phyloP scores from a whole-genome alignment of 2,797 vertebrate genomes.

The Anabacerthia variegaticeps region DNA sequence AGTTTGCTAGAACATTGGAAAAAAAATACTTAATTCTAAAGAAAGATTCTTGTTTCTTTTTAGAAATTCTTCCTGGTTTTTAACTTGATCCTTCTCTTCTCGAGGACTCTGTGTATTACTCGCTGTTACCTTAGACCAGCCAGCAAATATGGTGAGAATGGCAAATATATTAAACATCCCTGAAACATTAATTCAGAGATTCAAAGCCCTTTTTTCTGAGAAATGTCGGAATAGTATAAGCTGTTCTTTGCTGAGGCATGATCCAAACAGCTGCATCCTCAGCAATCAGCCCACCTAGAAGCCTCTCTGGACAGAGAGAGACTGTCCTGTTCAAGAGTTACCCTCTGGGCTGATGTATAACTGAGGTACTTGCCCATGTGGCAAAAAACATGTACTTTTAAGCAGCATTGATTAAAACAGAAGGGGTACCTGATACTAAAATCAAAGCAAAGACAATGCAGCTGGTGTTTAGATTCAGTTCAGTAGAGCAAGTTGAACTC shows the following conservation, averaged over 20 bases:
- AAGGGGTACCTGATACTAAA: not conserved
- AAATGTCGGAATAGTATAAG: not conserved
- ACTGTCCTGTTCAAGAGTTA: not conserved
- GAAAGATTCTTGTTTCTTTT: not conserved
- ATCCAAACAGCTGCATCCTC: not conserved
- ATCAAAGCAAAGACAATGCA: not conserved
- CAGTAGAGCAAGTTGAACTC: not conserved
- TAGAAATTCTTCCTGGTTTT: slow-evolving; percentile 42
- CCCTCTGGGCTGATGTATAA: not conserved
- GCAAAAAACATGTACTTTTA: not conserved
- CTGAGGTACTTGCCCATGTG: not conserved
- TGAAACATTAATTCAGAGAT: not conserved
- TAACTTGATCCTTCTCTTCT: slow-evolving; percentile 28
- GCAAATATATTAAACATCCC: not conserved
- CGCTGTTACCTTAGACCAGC: slow-evolving; percentile 60
- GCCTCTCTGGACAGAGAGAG: not conserved
- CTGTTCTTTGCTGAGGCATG: not conserved
- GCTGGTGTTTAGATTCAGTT: not conserved
- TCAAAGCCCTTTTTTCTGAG: not conserved
- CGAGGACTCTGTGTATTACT: slow-evolving; percentile 4
- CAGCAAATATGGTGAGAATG: slow-evolving; percentile 59
- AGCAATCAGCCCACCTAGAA: not conserved
- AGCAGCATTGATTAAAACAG: not conserved
- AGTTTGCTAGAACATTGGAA: not conserved
- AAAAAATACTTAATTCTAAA: not conserved